Evolutionary conservation across 2,113 vertebrate species (phyloP).

Genomic region (Mesoclemmys tuberculata): DNA sequence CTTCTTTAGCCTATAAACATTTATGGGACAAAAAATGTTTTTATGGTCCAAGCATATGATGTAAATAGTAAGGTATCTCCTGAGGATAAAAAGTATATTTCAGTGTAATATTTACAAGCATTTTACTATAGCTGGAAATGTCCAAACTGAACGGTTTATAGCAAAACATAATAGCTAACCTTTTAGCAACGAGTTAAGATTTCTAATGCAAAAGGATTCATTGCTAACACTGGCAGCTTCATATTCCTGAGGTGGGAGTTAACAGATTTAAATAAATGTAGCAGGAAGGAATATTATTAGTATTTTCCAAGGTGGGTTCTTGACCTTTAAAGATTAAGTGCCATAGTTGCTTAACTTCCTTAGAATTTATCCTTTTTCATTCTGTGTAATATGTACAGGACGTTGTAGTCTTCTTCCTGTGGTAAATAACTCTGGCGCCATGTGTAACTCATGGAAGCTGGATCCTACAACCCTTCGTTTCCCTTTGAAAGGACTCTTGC

Average conservation of each 20-base stretch:
- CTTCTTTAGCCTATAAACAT: neutral
- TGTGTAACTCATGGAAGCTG: conserved; percentile 99
- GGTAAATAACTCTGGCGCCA: conserved; percentile 98
- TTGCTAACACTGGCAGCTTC: neutral
- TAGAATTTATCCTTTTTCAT: conserved; percentile 44
- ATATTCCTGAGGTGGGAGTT: neutral
- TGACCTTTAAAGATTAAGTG: neutral
- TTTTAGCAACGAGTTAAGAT: neutral
- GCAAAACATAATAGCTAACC: neutral
- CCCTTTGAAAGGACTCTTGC: conserved; percentile 94
- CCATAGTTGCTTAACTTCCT: neutral
- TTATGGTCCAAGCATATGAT: neutral
- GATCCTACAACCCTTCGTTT: conserved; percentile 96
- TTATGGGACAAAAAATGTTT: neutral
- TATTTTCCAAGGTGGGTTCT: neutral
- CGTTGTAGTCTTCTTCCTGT: conserved; percentile 97
- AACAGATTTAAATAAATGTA: neutral
- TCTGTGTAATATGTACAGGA: conserved; percentile 79
- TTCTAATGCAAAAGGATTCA: neutral
- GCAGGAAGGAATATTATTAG: neutral
- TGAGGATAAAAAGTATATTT: neutral
- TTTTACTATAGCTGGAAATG: neutral
- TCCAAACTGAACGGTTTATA: neutral
- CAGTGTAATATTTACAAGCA: neutral
- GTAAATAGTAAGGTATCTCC: neutral